Evolutionary conservation across 1,140 invertebrate genomes (phyloP).

Genomic region (Zophobas atratus): DNA sequence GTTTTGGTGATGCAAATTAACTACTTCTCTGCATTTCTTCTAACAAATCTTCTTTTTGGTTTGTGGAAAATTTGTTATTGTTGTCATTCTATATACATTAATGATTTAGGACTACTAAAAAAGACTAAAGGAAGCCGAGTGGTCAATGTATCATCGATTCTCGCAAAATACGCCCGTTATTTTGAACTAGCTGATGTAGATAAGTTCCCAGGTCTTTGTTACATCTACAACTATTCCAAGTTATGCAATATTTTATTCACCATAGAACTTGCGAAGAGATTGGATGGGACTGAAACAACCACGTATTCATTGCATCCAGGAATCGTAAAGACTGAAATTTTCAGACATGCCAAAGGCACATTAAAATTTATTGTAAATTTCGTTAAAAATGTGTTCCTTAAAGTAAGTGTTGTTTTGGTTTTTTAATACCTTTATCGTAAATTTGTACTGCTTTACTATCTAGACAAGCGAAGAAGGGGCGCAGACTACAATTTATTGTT

Average conservation of each 20-base stretch:
- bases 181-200: constrained; percentile 79
- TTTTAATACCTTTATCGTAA: constrained; percentile 5
- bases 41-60: constrained; percentile 72
- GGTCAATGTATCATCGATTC: constrained; percentile 78
- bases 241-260: constrained; percentile 80
- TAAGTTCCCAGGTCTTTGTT: constrained; percentile 30
- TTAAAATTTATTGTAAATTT: constrained; percentile 12
- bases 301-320: constrained; percentile 64
- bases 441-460: constrained; percentile 43
- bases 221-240: constrained; percentile 78
- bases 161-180: constrained; percentile 71
- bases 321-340: constrained; percentile 63
- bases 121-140: constrained; percentile 75
- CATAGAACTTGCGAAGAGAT: constrained; percentile 72
- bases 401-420: constrained; percentile 32
- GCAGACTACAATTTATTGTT: constrained; percentile 58
- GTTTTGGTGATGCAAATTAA: constrained; percentile 71
- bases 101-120: constrained; percentile 67
- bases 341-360: constrained; percentile 55
- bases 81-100: background rate
- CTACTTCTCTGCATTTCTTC: constrained; percentile 72
- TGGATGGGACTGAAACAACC: constrained; percentile 70
- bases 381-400: constrained; percentile 50
- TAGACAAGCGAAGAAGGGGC: constrained; percentile 60
- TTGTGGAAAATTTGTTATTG: constrained; percentile 48